Evolutionary conservation across 2,113 vertebrate species (phyloP).

Genomic region (Strix aluco): DNA sequence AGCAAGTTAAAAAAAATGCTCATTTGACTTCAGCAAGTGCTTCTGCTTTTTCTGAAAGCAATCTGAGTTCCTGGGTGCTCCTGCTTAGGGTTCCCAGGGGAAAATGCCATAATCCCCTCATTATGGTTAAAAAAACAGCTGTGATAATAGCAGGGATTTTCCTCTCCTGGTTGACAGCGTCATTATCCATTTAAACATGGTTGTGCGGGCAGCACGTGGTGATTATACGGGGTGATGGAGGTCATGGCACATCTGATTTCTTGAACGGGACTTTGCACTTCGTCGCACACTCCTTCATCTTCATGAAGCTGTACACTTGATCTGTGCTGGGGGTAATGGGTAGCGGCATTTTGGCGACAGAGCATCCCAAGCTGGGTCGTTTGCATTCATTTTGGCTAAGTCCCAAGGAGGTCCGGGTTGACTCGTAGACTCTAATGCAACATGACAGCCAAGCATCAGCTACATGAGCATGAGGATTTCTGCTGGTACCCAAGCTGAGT

Average conservation of each 20-base stretch:
- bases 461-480: not conserved
- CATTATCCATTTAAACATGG: not conserved
- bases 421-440: not conserved
- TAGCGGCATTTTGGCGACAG: not conserved
- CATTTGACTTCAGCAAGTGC: not conserved
- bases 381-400: not conserved
- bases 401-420: not conserved
- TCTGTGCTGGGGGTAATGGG: not conserved
- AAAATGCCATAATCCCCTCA: not conserved
- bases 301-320: accelerated
- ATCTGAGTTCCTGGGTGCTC: not conserved
- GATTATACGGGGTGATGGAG: accelerated
- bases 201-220: accelerated
- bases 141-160: not conserved
- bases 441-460: not conserved
- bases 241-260: accelerated
- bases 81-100: not conserved
- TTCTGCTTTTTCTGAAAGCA: not conserved
- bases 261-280: not conserved
- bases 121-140: accelerated
- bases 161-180: not conserved
- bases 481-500: not conserved
- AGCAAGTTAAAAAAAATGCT: not conserved
- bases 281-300: not conserved
- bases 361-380: not conserved